Percentiles rank a stretch among this genome's conserved stretches.
Conservation (phyloP, 2,797 vertebrate species). For the Rhinogobio ventralis region DNA sequence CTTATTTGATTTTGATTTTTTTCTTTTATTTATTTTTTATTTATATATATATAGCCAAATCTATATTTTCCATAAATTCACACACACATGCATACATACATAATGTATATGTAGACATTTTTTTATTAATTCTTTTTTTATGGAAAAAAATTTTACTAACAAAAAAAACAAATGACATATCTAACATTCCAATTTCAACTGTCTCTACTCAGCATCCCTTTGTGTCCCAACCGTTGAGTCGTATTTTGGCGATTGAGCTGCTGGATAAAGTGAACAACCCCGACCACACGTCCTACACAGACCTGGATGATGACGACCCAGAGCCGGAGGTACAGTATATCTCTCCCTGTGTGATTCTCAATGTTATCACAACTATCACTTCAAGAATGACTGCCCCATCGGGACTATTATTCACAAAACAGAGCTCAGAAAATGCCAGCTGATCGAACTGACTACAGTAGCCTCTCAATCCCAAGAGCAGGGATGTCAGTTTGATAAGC, state of each 20-base stretch:
- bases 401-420: slow-evolving; percentile 37
- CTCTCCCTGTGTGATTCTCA: slow-evolving; percentile 23
- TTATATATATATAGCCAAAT: no score
- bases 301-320: slow-evolving; percentile 88
- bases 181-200: neutral
- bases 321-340: slow-evolving; percentile 77
- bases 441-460: neutral
- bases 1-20: no score
- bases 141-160: no score
- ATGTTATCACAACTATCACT: slow-evolving; percentile 28
- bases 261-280: slow-evolving; percentile 89
- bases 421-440: slow-evolving; percentile 17
- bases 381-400: slow-evolving; percentile 22
- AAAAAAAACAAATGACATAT: neutral
- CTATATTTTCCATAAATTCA: no score
- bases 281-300: slow-evolving; percentile 82
- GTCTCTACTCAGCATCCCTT: slow-evolving; percentile 81
- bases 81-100: no score
- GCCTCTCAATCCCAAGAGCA: slow-evolving; percentile 8
- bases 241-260: slow-evolving; percentile 86
- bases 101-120: no score
- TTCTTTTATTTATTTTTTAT: no score
- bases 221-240: slow-evolving; percentile 85
- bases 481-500: slow-evolving; percentile 13
- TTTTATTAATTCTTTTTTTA: no score